These are phyloP conservation scores for Merodon equestris DNA, from an alignment of 2,888 invertebrate genomes.

Conservation along the genomic window DNA sequence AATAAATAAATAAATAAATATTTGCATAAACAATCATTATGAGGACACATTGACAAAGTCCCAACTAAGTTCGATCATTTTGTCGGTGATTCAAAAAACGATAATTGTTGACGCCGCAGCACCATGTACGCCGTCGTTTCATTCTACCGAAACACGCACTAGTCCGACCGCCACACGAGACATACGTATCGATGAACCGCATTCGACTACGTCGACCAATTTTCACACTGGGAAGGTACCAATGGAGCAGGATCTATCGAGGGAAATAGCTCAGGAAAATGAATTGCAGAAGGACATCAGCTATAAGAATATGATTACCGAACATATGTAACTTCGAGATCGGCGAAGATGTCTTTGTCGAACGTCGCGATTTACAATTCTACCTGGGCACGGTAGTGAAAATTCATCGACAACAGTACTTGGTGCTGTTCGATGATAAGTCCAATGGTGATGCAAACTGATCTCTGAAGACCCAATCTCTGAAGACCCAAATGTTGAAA, in stretches of 20 bases:
- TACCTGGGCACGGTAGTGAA: conserved; percentile 84
- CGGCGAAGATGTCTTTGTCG: conserved; percentile 90
- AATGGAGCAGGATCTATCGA: conserved; percentile 32
- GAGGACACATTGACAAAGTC: conserved; percentile 71
- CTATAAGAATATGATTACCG: conserved; percentile 17
- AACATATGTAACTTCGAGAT: conserved; percentile 74
- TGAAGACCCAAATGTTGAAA: no score
- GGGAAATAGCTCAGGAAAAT: no score
- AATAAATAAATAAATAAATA: conserved; percentile 79
- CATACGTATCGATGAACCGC: conserved; percentile 76
- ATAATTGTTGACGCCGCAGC: conserved; percentile 38
- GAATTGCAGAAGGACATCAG: background rate
- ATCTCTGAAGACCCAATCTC: no score
- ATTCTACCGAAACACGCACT: no score
- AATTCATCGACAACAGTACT: conserved; percentile 81
- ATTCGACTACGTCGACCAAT: conserved; percentile 75
- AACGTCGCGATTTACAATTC: conserved; percentile 90
- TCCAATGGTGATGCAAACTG: no score
- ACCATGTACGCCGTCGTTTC: conserved; percentile 7
- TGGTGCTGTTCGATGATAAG: conserved; percentile 93
- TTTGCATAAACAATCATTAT: conserved; percentile 78
- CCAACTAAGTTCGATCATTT: conserved; percentile 38
- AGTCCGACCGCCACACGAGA: conserved; percentile 13
- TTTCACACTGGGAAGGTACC: conserved; percentile 40
- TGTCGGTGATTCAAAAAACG: conserved; percentile 39